Base-by-base conservation (phyloP, 2,888 invertebrate species). In the Tolmerus cingulatus region DNA sequence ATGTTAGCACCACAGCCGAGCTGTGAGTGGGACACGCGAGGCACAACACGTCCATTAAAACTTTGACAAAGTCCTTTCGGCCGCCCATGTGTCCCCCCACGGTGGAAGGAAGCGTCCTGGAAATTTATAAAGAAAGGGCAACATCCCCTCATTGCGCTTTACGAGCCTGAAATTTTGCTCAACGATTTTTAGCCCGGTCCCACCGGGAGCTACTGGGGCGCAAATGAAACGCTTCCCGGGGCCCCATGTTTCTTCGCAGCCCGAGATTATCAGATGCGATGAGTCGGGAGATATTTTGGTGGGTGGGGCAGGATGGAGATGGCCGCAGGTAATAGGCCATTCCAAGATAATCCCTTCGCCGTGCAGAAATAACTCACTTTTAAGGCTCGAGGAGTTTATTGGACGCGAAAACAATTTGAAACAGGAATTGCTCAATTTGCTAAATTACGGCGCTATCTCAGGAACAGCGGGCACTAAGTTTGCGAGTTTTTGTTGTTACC, bases 31-130 rank as follows among this genome's bases (percentile, higher is more conserved):
- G 81, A 86, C 86, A 87, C 87, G 86, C 81, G 81, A 86, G 37
- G 55, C 79, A 87, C 86, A 87, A 86, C 79, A 86, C 86, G 78
- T 86, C 87, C 86, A 87, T 87, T 87, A 87, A 87, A 87, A 87
- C 66, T 87, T 87, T 81, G 79, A 86, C 86, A 86, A 86, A 87
- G 81, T 51, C 87, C 46, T 57, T 57, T 27, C 19, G 34, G 57
- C 34, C 37, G 30, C 34, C 82, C 34, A 19, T 5, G 40, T 66
- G 82, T 57, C 30, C 57, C 82, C 37, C 66, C 82, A 19, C 82
- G 57, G 57, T 37, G 43, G 43, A 34, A 19, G 57, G 57, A 82
- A 82, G 23, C 40, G 12, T 66, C 30, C 37, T 27, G 57, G 57
- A 81, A 81, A 81, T 55, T 82, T 57, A 14, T 82, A 37, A 82